phyloP scores from a whole-genome alignment of 2,113 vertebrate genomes.

The Gorsachius goisagi region DNA sequence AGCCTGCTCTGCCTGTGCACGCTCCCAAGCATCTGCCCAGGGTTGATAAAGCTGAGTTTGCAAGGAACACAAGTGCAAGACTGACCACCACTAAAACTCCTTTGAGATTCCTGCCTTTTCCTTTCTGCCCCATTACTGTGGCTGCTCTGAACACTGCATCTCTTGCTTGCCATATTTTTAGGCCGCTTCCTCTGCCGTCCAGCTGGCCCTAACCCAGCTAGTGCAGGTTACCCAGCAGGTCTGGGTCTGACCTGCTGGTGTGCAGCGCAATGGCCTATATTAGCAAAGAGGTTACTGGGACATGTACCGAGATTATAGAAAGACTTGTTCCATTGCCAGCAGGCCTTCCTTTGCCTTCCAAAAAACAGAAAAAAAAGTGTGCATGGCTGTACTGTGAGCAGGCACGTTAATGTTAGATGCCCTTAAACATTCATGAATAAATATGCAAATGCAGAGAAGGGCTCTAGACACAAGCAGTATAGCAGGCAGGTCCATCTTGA shows the following conservation, averaged over 20 bases:
- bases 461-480: background rate
- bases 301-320: background rate
- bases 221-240: background rate
- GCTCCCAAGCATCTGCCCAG: background rate
- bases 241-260: background rate
- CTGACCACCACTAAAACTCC: background rate
- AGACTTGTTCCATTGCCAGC: background rate
- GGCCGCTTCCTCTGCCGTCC: background rate
- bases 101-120: background rate
- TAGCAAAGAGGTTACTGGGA: background rate
- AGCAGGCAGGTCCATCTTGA: background rate
- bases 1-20: background rate
- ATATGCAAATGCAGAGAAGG: background rate
- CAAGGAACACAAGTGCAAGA: background rate
- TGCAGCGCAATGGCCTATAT: background rate
- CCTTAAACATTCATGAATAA: background rate
- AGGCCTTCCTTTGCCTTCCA: background rate
- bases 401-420: background rate
- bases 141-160: background rate
- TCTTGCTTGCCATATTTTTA: background rate
- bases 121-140: fast-evolving
- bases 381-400: background rate
- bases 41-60: background rate
- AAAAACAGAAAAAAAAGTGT: background rate
- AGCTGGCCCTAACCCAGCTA: background rate